phyloP scores from a whole-genome alignment of 2,113 vertebrate genomes.

The Bubo blakistoni region DNA sequence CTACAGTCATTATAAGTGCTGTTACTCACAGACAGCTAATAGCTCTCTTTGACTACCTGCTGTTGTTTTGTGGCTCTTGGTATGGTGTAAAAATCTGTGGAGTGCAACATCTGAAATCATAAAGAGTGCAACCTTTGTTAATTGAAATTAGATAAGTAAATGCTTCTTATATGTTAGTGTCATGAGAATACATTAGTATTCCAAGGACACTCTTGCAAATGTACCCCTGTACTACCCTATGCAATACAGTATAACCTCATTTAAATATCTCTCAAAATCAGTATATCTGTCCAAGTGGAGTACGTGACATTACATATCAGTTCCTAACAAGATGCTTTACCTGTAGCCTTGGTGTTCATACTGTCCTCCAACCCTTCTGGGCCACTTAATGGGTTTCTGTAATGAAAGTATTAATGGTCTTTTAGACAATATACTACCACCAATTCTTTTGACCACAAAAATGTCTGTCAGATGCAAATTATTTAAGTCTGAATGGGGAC shows the following conservation, averaged over 20 bases:
- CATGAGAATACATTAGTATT: neutral
- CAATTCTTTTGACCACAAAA: neutral
- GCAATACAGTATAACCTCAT: neutral
- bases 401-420: neutral
- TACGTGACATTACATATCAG: fast-evolving
- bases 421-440: neutral
- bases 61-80: neutral
- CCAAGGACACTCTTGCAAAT: neutral
- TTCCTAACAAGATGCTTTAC: neutral
- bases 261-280: neutral
- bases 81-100: neutral
- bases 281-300: neutral
- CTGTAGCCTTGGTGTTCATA: neutral
- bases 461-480: neutral
- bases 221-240: neutral
- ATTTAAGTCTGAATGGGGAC: neutral
- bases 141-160: neutral
- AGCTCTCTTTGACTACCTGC: neutral
- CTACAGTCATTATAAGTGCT: neutral
- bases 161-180: neutral
- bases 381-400: neutral
- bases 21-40: neutral
- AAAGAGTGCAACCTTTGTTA: neutral
- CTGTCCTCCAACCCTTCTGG: neutral
- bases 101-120: neutral